Percentiles rank a stretch among this genome's conserved stretches.
These are phyloP conservation scores for Sclerurus mexicanus DNA, from an alignment of 2,113 vertebrate genomes.

Conservation along the genomic window DNA sequence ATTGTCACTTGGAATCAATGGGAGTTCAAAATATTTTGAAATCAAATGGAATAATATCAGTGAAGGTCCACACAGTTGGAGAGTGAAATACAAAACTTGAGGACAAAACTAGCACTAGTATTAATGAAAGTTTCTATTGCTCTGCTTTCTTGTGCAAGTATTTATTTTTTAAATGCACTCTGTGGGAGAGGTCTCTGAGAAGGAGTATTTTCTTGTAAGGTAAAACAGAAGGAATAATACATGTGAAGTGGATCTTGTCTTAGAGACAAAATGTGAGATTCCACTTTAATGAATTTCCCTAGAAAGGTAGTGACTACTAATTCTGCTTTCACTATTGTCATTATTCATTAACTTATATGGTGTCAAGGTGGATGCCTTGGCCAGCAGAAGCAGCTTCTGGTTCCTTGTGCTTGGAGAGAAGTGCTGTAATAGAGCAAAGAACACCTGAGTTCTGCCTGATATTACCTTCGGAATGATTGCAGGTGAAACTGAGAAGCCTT, in stretches of 20 bases:
- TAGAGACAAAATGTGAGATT: background rate
- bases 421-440: background rate
- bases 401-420: background rate
- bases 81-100: background rate
- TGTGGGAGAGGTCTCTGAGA: background rate
- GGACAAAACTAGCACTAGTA: background rate
- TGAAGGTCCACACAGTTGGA: background rate
- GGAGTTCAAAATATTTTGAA: background rate
- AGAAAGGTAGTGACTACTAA: background rate
- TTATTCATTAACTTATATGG: background rate
- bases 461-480: constrained; percentile 40
- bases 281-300: background rate
- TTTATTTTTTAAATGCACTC: background rate
- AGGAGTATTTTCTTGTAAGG: background rate
- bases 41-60: background rate
- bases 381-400: background rate
- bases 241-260: background rate
- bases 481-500: constrained; percentile 91
- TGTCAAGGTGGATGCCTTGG: background rate
- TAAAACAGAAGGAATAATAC: background rate
- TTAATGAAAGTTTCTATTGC: background rate
- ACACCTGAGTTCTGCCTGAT: background rate
- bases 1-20: background rate
- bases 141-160: background rate
- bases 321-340: background rate